Conservation (phyloP, 2,888 invertebrate species). For the Trachelus troglodyta region DNA sequence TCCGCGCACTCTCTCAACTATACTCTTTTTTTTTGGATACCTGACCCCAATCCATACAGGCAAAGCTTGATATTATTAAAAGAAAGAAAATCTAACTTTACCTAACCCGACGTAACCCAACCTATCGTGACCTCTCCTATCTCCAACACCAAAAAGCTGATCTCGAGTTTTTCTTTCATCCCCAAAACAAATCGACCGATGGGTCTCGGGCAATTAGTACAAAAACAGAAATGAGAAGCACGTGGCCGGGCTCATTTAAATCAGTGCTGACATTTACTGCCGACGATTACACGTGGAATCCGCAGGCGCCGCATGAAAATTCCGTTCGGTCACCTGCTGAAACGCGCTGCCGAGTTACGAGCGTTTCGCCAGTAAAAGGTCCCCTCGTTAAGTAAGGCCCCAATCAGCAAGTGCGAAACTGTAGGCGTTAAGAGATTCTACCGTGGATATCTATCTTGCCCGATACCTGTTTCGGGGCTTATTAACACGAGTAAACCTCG, state of each 20-base stretch:
- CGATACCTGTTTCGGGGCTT: not conserved
- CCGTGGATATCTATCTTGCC: not conserved
- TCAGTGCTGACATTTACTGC: constrained; percentile 51
- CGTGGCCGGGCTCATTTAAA: constrained; percentile 45
- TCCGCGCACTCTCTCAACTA: not conserved
- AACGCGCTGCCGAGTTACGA: not conserved
- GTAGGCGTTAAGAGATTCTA: not conserved
- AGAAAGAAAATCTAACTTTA: not conserved
- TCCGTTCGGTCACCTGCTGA: constrained; percentile 33
- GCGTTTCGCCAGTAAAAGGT: not conserved
- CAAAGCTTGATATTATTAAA: not conserved
- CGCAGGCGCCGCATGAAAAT: constrained; percentile 32
- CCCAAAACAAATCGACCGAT: not conserved
- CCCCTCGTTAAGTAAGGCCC: not conserved
- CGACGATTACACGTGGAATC: constrained; percentile 37
- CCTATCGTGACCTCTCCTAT: not conserved
- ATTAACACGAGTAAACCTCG: not conserved
- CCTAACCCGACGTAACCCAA: not conserved
- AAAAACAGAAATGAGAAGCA: constrained; percentile 39
- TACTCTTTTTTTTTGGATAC: not conserved
- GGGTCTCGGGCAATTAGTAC: constrained; percentile 42
- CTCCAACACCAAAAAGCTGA: not conserved
- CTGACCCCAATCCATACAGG: not conserved
- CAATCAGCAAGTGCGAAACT: not conserved
- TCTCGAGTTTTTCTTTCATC: not conserved